Base-by-base conservation (phyloP, 2,888 invertebrate species). In the Agrenia bidenticulata region DNA sequence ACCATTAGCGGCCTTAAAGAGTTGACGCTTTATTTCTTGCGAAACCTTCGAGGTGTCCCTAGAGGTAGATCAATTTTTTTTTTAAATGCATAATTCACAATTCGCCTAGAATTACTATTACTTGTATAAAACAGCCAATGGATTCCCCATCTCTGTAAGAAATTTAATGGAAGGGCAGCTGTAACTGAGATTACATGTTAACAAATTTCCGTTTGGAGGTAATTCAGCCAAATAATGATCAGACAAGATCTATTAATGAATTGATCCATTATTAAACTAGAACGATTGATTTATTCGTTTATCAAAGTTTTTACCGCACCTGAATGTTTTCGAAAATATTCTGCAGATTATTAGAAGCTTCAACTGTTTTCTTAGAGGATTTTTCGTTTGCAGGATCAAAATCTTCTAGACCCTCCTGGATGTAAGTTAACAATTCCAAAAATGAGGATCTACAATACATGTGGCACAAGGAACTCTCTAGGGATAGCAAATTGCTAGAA, bases 361-460 rank as follows among this genome's bases (percentile, higher is more conserved):
- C 39, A 7, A 15, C 39, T 11, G 39, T 39, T 39, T 39, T 15
- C 15, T 39, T 15, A 39, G 7, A 39, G 7, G 39, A 39, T 39
- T 39, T n/a, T n/a, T n/a, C n/a, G n/a, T n/a, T n/a, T n/a, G n/a
- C n/a, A n/a, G n/a, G n/a, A n/a, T n/a, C n/a, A n/a, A n/a, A n/a
- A 32, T 4, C 32, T 32, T 32, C 32, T 7, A 32, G 9, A 45
- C 15, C 45, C 19, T 45, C 45, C 19, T 45, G 5, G 9, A 5
- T 5, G 5, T 5, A 19, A 45, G 5, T 17, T 15, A 19, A 17
- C 5, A 45, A 9, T 17, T 45, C 9, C 75, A 60, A 79, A 74
- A 80, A 77, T 11, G 80, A 79, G 15, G 76, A 73, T 53, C 81
- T 77, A 54, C 79, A 77, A 67, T 77, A 79, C 76, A 79, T 77